Conservation (phyloP, 1,140 invertebrate genomes). For the Pseudomyrmex sp. region DNA sequence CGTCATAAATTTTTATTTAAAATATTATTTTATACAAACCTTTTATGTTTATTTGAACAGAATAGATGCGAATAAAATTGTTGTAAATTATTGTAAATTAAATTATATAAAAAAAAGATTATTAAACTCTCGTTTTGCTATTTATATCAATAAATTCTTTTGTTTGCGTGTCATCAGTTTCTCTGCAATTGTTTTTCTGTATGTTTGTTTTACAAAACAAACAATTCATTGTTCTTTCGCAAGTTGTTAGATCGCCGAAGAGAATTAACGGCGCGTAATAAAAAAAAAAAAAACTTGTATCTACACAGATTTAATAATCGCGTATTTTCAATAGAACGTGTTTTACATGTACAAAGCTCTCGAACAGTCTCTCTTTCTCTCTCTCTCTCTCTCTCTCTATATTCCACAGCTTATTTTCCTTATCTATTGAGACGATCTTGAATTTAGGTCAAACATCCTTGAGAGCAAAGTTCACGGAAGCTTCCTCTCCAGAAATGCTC, state of each 20-base stretch:
- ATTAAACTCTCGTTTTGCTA: too few species aligned
- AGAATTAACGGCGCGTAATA: too few species aligned
- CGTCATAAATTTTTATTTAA: conserved; percentile 11
- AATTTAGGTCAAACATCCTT: conserved; percentile 19
- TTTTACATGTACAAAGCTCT: too few species aligned
- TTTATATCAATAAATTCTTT: too few species aligned
- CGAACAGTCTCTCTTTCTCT: neutral
- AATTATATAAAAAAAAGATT: neutral
- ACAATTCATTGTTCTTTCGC: too few species aligned
- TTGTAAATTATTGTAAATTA: neutral
- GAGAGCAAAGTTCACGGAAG: neutral
- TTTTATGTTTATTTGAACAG: neutral
- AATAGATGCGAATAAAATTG: neutral
- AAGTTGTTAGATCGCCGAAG: too few species aligned
- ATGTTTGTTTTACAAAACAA: too few species aligned
- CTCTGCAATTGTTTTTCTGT: too few species aligned
- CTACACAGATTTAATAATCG: too few species aligned
- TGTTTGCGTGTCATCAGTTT: too few species aligned
- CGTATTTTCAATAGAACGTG: too few species aligned
- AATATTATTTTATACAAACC: conserved; percentile 9
- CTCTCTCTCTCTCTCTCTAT: neutral
- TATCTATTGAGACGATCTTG: conserved; percentile 24
- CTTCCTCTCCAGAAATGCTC: neutral
- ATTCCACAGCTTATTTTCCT: neutral
- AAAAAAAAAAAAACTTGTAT: too few species aligned